Percentiles rank a stretch among this genome's conserved stretches.
These are phyloP conservation scores for Asobara japonica DNA, from an alignment of 1,140 invertebrate species.

Conservation along the genomic window DNA sequence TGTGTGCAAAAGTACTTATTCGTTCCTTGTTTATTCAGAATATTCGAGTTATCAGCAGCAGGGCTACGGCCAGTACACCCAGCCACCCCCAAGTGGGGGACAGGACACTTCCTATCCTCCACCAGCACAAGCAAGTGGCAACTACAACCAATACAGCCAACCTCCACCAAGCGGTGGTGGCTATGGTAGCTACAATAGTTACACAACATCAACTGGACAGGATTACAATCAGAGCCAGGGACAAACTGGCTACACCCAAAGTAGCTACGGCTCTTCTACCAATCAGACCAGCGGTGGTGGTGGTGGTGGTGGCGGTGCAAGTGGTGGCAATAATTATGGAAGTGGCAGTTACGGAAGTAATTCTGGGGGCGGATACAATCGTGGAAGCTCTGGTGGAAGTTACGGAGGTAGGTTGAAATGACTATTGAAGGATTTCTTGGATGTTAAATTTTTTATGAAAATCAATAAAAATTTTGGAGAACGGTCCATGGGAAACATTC, in stretches of 20 bases:
- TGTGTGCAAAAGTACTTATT: no score
- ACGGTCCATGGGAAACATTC: not conserved
- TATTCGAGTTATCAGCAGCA: conserved; percentile 63
- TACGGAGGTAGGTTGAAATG: conserved; percentile 48
- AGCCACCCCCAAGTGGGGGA: conserved; percentile 49
- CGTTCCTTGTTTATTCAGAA: conserved; percentile 45
- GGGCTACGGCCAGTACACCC: conserved; percentile 59
- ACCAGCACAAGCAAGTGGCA: conserved; percentile 45
- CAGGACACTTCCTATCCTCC: conserved; percentile 60
- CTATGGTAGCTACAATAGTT: conserved; percentile 56
- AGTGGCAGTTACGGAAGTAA: conserved; percentile 55
- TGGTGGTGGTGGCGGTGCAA: conserved; percentile 49
- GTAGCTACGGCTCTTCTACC: conserved; percentile 63
- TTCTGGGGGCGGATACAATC: conserved; percentile 51
- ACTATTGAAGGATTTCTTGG: conserved; percentile 12
- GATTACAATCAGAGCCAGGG: conserved; percentile 51
- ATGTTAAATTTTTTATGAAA: not conserved
- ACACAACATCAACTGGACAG: conserved; percentile 45
- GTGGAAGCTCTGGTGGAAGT: conserved; percentile 47
- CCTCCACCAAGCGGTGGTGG: conserved; percentile 56
- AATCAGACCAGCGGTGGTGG: conserved; percentile 54
- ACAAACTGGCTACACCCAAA: conserved; percentile 55
- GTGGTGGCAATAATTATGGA: conserved; percentile 52
- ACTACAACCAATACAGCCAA: conserved; percentile 57
- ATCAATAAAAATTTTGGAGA: not conserved